Evolutionary conservation across 2,113 vertebrate genomes (phyloP).

Genomic region (Notarius lentiginosus): DNA sequence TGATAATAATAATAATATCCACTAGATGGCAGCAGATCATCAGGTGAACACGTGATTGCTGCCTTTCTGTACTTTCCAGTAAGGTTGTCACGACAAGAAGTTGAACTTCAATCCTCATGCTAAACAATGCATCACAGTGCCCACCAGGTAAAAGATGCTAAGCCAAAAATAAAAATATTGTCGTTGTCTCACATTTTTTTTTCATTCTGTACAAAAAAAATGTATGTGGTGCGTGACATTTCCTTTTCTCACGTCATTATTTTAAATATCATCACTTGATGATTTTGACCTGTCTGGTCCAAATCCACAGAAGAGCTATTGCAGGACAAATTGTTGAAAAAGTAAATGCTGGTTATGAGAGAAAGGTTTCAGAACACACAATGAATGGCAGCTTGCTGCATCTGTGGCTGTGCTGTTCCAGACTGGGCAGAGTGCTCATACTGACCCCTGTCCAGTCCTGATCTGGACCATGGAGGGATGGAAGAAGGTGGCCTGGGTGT

Average conservation of each 20-base stretch:
- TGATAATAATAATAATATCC: conserved; percentile 14
- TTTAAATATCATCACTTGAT: not conserved
- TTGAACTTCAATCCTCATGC: not conserved
- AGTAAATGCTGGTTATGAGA: too few species aligned
- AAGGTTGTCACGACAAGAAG: not conserved
- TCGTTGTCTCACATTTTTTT: not conserved
- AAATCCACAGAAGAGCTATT: too few species aligned
- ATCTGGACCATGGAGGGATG: too few species aligned
- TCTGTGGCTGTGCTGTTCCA: too few species aligned
- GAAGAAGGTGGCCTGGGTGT: too few species aligned
- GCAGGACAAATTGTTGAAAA: too few species aligned
- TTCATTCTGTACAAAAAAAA: not conserved
- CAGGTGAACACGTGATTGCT: not conserved
- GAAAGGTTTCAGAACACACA: too few species aligned
- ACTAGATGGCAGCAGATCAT: conserved; percentile 58
- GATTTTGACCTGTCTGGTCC: not conserved
- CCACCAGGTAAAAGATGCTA: not conserved
- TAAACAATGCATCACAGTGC: not conserved
- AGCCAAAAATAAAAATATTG: not conserved
- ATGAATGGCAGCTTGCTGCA: too few species aligned
- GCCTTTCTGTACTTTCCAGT: not conserved
- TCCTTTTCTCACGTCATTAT: not conserved
- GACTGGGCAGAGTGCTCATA: too few species aligned
- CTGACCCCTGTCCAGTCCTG: too few species aligned
- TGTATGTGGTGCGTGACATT: not conserved